Conservation (phyloP, 2,113 vertebrate genomes). For the Rhineura floridana region DNA sequence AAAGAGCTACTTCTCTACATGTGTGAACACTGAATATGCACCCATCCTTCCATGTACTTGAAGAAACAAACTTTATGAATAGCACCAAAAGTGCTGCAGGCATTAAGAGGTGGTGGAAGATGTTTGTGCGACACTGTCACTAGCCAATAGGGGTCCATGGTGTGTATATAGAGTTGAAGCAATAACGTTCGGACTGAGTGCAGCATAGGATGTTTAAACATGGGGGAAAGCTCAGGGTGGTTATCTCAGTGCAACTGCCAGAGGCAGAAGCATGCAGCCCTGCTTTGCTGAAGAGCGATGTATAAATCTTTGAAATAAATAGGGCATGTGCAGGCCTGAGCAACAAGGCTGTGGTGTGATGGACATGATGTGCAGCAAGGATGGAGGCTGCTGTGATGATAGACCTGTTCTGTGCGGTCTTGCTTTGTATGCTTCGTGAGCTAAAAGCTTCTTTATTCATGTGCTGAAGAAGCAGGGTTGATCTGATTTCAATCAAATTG, state of each 20-base stretch:
- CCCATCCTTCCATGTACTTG: neutral
- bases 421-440: rapidly evolving
- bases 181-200: neutral
- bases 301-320: neutral
- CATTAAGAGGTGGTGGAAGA: neutral
- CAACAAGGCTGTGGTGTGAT: rapidly evolving
- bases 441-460: neutral
- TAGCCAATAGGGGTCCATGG: neutral
- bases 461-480: neutral
- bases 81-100: neutral
- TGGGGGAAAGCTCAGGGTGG: too few relatives aligned
- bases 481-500: too few relatives aligned
- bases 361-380: neutral
- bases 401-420: neutral
- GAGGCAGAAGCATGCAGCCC: neutral
- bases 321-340: neutral
- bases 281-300: neutral
- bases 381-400: rapidly evolving
- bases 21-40: neutral
- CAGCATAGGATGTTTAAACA: neutral
- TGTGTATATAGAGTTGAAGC: neutral
- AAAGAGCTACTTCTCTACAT: neutral
- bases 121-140: neutral
- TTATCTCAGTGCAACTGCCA: neutral
- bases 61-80: neutral